Conservation (phyloP, 2,888 invertebrate species). For the Pandemis cinnamomeana region DNA sequence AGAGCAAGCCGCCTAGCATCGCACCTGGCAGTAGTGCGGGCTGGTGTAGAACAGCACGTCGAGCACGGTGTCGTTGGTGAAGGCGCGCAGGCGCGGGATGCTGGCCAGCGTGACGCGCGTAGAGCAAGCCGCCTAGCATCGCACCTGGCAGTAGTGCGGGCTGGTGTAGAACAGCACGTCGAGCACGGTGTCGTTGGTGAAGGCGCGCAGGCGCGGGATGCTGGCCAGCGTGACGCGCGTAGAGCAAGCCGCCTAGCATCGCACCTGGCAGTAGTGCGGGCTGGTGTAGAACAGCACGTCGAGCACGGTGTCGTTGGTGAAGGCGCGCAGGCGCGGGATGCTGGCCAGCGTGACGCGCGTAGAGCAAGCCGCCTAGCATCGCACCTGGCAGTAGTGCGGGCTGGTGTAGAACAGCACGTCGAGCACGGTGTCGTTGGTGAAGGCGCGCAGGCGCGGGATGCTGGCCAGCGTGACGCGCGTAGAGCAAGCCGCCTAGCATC, state of each 20-base stretch:
- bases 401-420: conserved; percentile 98
- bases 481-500: conserved; percentile 92
- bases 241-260: conserved; percentile 92
- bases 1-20: conserved; percentile 92
- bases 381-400: conserved; percentile 94
- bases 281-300: conserved; percentile 98
- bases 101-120: conserved; percentile 95
- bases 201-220: conserved; percentile 94
- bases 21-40: conserved; percentile 94
- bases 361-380: conserved; percentile 92
- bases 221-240: conserved; percentile 95
- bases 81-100: conserved; percentile 94
- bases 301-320: conserved; percentile 96
- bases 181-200: conserved; percentile 96
- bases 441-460: conserved; percentile 94
- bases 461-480: conserved; percentile 95
- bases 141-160: conserved; percentile 94
- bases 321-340: conserved; percentile 94
- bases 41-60: conserved; percentile 98
- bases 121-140: conserved; percentile 92
- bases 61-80: conserved; percentile 96
- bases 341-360: conserved; percentile 95
- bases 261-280: conserved; percentile 94
- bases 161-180: conserved; percentile 98
- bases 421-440: conserved; percentile 96